Conservation (phyloP, 2,888 invertebrate genomes). For the Sminthurides aquaticus region DNA sequence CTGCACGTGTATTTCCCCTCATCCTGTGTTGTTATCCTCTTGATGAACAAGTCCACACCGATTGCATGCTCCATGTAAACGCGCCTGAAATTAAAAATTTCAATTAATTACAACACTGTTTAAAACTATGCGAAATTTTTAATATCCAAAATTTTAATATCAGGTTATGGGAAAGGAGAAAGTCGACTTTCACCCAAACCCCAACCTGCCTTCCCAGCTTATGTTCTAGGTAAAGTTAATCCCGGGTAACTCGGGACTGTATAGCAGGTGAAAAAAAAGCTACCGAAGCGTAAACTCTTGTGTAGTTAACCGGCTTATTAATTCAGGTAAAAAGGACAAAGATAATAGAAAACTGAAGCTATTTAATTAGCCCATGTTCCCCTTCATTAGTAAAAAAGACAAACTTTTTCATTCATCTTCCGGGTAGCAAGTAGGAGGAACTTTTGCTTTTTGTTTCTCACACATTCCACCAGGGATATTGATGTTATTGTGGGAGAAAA, state of each 20-base stretch:
- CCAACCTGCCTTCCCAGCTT: too few relatives aligned
- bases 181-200: background rate
- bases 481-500: too few relatives aligned
- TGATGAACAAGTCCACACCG: slow-evolving; percentile 41
- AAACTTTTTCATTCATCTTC: background rate
- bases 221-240: background rate
- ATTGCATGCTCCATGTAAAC: slow-evolving; percentile 36
- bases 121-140: too few relatives aligned
- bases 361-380: background rate
- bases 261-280: too few relatives aligned
- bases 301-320: background rate
- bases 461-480: too few relatives aligned
- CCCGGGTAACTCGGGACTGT: background rate
- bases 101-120: too few relatives aligned
- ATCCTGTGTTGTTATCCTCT: slow-evolving; percentile 39
- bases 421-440: background rate
- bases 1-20: slow-evolving; percentile 39
- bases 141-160: background rate
- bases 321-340: background rate
- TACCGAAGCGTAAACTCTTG: background rate
- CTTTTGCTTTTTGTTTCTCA: too few relatives aligned
- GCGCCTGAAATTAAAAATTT: slow-evolving; percentile 29
- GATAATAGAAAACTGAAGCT: background rate
- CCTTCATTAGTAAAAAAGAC: background rate
- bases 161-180: background rate